Conservation (phyloP, 2,113 vertebrate genomes). For the Ammodytes dubius region DNA sequence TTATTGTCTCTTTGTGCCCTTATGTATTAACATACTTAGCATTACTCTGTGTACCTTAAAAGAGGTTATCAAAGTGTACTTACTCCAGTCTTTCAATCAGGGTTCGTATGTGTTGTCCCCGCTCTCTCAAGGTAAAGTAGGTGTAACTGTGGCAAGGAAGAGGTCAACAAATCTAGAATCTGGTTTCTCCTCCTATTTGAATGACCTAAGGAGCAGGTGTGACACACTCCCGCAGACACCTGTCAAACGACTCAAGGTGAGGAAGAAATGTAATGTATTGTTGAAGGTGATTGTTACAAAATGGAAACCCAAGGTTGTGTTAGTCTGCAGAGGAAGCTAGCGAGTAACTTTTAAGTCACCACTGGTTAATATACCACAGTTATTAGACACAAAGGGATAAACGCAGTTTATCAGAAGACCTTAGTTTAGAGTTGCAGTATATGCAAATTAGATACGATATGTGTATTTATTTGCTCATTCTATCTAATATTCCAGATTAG, state of each 20-base stretch:
- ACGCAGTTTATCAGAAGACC: not conserved
- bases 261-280: not conserved
- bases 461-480: not conserved
- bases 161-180: conserved; percentile 80
- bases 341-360: conserved; percentile 2
- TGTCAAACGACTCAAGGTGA: conserved; percentile 94
- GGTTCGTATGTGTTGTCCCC: not conserved
- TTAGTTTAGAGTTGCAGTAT: not conserved
- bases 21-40: not conserved
- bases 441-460: not conserved
- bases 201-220: conserved; percentile 90
- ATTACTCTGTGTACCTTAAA: not conserved
- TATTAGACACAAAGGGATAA: not conserved
- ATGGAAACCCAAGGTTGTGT: not conserved
- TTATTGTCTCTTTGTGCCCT: not conserved
- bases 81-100: not conserved
- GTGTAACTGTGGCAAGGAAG: conserved; percentile 85
- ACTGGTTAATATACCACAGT: not conserved
- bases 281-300: not conserved
- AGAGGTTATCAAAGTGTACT: not conserved
- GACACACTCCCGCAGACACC: conserved; percentile 87
- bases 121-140: conserved; percentile 89
- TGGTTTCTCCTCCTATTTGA: conserved; percentile 89
- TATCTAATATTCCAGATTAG: not conserved
- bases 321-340: not conserved